These are phyloP conservation scores for Drosophila stalkeri DNA, from an alignment of 2,888 invertebrate species.

Conservation along the genomic window DNA sequence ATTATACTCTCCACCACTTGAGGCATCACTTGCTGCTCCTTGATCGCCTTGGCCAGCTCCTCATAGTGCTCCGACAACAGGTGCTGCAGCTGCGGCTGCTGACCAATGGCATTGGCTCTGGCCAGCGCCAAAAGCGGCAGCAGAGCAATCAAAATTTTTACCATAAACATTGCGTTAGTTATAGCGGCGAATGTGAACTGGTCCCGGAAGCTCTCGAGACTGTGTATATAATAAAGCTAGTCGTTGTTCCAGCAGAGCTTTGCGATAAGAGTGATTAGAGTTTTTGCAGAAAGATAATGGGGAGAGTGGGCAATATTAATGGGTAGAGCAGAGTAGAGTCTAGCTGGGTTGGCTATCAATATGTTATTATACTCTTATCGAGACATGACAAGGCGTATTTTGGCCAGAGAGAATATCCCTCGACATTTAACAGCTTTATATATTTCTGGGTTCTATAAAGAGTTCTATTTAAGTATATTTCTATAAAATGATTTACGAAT, in stretches of 20 bases:
- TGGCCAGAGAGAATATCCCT: conserved; percentile 1
- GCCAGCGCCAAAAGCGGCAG: conserved; percentile 52
- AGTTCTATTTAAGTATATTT: no score
- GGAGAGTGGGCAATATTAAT: not conserved
- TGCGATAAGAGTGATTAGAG: conserved; percentile 31
- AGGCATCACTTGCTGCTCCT: conserved; percentile 1
- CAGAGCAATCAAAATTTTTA: conserved; percentile 44
- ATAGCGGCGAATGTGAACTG: conserved; percentile 22
- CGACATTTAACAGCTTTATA: not conserved
- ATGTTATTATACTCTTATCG: not conserved
- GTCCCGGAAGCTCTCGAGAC: conserved; percentile 15
- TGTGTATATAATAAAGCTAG: conserved; percentile 43
- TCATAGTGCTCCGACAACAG: conserved; percentile 45
- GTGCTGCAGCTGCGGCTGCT: conserved; percentile 42
- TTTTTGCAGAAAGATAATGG: conserved; percentile 1
- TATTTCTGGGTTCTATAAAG: not conserved
- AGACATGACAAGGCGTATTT: not conserved
- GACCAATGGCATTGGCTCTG: conserved; percentile 47
- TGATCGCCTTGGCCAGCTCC: conserved; percentile 3
- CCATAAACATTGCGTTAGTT: conserved; percentile 32
- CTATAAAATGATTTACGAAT: no score
- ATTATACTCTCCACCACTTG: conserved; percentile 36
- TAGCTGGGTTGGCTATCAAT: not conserved
- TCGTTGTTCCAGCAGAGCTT: conserved; percentile 30
- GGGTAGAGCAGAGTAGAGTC: not conserved